Evolutionary conservation across 2,888 invertebrate species (phyloP), one percentile per base, ranked within the genome.

Genomic region (Pandemis heparana): DNA sequence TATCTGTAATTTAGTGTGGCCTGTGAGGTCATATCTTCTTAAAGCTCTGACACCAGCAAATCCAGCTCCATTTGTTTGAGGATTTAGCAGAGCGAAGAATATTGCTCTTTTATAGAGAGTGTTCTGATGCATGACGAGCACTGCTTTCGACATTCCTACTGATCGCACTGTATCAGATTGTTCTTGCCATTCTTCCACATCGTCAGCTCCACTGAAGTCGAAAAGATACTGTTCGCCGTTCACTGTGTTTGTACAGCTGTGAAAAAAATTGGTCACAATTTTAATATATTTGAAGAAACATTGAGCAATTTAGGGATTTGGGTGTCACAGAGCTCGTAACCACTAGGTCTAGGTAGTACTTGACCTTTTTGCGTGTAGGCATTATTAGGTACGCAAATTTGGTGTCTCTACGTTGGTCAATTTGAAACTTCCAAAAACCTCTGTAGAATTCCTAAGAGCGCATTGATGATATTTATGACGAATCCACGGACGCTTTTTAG

Each of bases 101-200:
- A 96, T 90, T 0, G 95, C 96, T 82, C 96, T 86, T 81, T 96
- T 95, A 77, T 95, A 96, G 46, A 94, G 86, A 77, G 92, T 89
- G 62, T 96, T 96, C 79, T 95, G 94, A 81, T 96, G 96, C 43
- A 96, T 85, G 7, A 92, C 91, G 43, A 96, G 81, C 10, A 92
- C 87, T 2, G 96, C 96, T 86, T 96, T 96, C 0, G 96, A 96
- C 95, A 95, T 96, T 73, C 96, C 96, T 5, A 95, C 95, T 79
- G 92, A 93, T 65, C 96, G 91, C 0, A 96, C 96, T 1, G 96
- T 95, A 80, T 96, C 96, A 0, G 96, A 96, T 79, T 95, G 94
- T 83, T 96, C 96, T 66, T 85, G 85, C 96, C 96, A 96, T 70
- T 91, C 90, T 48, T 93, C 90, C 18, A 95, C 89, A 77, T 92